Base-by-base conservation (phyloP, 37 sponge, comb jelly and placozoan species). In the Spongia lamella region DNA sequence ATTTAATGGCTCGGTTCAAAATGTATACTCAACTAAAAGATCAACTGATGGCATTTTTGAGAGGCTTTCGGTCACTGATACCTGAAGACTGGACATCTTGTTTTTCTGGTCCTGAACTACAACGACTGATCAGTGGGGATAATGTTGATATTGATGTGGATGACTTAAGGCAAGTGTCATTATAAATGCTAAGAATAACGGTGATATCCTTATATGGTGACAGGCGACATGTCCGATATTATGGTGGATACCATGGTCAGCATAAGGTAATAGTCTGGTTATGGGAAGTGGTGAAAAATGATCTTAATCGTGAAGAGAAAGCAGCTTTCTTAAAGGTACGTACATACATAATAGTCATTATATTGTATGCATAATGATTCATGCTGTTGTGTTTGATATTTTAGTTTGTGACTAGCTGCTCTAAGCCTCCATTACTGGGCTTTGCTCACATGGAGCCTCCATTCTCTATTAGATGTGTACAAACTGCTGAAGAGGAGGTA, bases 371-470 rank as follows among this genome's bases (percentile, higher is more conserved):
- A 32, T 29, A 19, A 61, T 9, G 9, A 43, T 43, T 43, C 9
- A 43, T 43, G 9, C 32, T 37, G 32, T 33, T 35, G 6, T 63
- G 9, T 56, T 72, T 0, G 7, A 30, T 2, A 39, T 77, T 80
- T 4, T 66, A 94, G 93, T 98, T 98, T 89, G 99, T 98, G 7
- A 98, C 99, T 11, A 98, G 99, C 76, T 95, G 96, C 54, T 91
- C 96, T 13, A 89, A 78, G 60, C 93, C 96, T 49, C 99, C 99
- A 35, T 79, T 98, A 36, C 85, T 95, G 50, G 99, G 99, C 3
- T 98, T 98, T 66, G 21, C 56, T 47, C 82, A 89, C 37, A 53
- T 98, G 66, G 70, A 92, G 26, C 99, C 99, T 21, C 92, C 82
- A 9, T 98, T 98, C 49, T 69, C 90, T 21, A 90, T 98, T 53